phyloP scores from a whole-genome alignment of 2,113 vertebrate genomes.

The Zapornia atra region DNA sequence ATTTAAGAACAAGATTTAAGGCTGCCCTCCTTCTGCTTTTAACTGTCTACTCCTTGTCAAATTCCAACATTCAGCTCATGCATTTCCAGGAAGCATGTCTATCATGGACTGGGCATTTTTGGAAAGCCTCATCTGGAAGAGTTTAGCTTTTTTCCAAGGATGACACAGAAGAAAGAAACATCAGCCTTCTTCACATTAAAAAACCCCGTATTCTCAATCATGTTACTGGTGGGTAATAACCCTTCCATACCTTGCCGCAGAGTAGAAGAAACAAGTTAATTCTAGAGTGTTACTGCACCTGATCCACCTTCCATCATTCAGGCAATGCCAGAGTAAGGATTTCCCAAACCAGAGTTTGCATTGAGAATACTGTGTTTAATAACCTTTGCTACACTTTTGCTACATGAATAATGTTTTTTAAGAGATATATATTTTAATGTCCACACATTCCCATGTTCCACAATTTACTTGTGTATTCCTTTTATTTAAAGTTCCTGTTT shows the following conservation, averaged over 20 bases:
- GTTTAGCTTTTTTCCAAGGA: background rate
- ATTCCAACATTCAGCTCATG: background rate
- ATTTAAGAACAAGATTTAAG: background rate
- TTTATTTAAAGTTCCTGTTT: background rate
- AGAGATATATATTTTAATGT: background rate
- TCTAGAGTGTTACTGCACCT: background rate
- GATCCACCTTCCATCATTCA: background rate
- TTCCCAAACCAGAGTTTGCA: background rate
- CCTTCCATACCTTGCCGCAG: background rate
- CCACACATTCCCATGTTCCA: background rate
- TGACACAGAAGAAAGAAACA: background rate
- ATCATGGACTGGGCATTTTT: background rate
- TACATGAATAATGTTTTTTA: background rate
- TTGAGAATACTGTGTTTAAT: background rate
- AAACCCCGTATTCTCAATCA: background rate
- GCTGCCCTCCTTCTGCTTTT: background rate
- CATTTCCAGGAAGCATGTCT: background rate
- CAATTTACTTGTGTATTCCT: background rate
- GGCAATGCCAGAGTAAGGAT: background rate
- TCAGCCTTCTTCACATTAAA: background rate
- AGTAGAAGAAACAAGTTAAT: background rate
- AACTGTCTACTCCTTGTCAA: background rate
- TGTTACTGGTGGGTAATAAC: background rate
- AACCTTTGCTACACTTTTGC: background rate
- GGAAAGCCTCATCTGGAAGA: background rate